Base-by-base conservation (phyloP, 1,140 invertebrate species). In the Pseudomyrmex flavicornis region DNA sequence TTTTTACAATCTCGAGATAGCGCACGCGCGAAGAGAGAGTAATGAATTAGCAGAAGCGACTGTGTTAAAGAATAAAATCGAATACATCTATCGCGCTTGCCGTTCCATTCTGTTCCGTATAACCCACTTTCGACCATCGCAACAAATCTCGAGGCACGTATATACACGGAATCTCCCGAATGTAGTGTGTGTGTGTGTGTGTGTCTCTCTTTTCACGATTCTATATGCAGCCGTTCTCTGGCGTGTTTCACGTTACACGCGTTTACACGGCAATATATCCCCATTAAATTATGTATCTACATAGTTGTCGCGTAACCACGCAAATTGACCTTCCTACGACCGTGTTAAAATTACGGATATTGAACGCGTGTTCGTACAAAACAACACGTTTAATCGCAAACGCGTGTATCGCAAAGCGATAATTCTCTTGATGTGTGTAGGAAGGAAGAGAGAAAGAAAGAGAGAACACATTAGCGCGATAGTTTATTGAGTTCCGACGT, bases 111-210 rank as follows among this genome's bases (percentile, higher is more conserved):
- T 86, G 85, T 88, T 88, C 86, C 58, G 68, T 82, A 35, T 88
- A 88, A 88, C 87, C 87, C 84, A 88, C 87, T 88, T 88, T 88
- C 87, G 83, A 82, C 52, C 83, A 70, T n/a, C 68, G 77, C 59
- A 68, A 59, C 59, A 65, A n/a, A 76, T 54, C 74, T 77, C 44
- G 1, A 20, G 62, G 83, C 35, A 35, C 35, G 35, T 50, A 88
- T 85, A 77, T 62, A 82, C 72, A 22, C 63, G 63, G 54, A 72
- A 77, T 88, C 86, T 72, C 20, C 20, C 54, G 69, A 75, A 74
- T 26, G 62, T 85, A 84, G 73, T 83, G 86, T 79, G 46, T 50
- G 17, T 12, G 9, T 22, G 13, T 22, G 8, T 35, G 22, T 54
- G 50, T 46, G 13, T 50, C 15, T 44, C n/a, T 7, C 44, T 22